These are phyloP conservation scores for Cherax destructor DNA, from an alignment of 1,140 invertebrate species.

Conservation along the genomic window DNA sequence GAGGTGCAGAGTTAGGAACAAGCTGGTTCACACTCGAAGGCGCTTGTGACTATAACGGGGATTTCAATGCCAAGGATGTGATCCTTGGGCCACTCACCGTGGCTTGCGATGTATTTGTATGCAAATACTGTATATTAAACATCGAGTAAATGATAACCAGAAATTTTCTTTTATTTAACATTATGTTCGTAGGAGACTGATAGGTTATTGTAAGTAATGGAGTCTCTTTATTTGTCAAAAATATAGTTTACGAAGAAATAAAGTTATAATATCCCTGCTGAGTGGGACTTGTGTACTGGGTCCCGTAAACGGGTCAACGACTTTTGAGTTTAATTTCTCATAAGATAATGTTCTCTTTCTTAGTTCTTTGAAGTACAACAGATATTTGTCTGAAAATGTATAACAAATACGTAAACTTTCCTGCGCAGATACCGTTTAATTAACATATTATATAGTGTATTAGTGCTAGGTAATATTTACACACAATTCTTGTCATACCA, in stretches of 20 bases:
- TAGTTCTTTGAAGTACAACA: neutral
- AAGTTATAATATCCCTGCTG: neutral
- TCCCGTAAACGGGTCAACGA: constrained; percentile 40
- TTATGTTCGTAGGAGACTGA: neutral
- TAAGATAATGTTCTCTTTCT: neutral
- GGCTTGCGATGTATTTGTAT: neutral
- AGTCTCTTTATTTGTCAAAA: neutral
- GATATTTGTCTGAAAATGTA: too few species aligned
- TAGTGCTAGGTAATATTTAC: neutral
- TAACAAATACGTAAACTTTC: neutral
- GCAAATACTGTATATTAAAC: neutral
- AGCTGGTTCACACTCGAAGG: neutral
- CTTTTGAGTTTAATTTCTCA: constrained; percentile 3
- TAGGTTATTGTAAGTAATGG: neutral
- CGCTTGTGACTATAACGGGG: neutral
- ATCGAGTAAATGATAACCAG: neutral
- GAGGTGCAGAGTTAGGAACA: neutral
- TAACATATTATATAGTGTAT: neutral
- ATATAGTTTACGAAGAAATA: neutral
- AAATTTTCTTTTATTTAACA: neutral
- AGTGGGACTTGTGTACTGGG: constrained; percentile 18
- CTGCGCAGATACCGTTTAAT: neutral
- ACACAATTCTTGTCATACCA: neutral
- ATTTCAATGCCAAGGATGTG: constrained; percentile 43
- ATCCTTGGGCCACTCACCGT: constrained; percentile 28